Evolutionary conservation across 2,888 invertebrate genomes (phyloP), one percentile per base, ranked within the genome.

Genomic region (Neria commutata): DNA sequence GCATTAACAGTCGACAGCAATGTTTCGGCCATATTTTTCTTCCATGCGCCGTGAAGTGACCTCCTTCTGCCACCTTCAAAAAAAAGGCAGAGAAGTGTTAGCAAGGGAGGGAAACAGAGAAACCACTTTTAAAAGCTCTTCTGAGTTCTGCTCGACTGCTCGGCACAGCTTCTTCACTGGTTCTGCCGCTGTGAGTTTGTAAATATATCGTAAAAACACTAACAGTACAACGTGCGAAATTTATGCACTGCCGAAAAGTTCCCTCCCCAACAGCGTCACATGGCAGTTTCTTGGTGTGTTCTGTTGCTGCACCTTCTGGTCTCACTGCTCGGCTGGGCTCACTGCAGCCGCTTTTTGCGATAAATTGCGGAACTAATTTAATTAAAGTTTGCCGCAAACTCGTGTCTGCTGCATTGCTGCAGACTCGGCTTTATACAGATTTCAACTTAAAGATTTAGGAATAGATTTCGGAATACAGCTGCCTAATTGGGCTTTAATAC

Each of bases 301-400:
- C 17, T 42, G 42, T n/a, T n/a, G n/a, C n/a, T n/a, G n/a, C n/a
- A n/a, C n/a, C 19, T 45, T 17, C 3, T 45, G 17, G 11, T 11
- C 11, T 42, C 17, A 14, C 16, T 42, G 14, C 17, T 45, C 10
- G 5, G 42, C n/a, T n/a, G n/a, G n/a, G 3, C 29, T 21, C 66
- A 58, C 69, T 73, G 73, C 73, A 73, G 71, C 62, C 74, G 74
- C 72, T 74, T 75, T 65, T 63, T 65, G 63, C 67, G 75, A 72
- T 72, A 72, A 72, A 72, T 72, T 65, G 74, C 63, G 53, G 64
- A 65, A 73, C 72, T 72, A 72, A 72, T 72, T 72, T 72, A 72
- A 72, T 72, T 72, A 72, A 72, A 72, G 62, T 60, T 60, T 48
- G 26, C 45, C 24, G 52, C 52, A 23, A 53, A 42, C 14, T n/a